phyloP scores from a whole-genome alignment of 2,113 vertebrate species.

The Podilymbus podiceps region DNA sequence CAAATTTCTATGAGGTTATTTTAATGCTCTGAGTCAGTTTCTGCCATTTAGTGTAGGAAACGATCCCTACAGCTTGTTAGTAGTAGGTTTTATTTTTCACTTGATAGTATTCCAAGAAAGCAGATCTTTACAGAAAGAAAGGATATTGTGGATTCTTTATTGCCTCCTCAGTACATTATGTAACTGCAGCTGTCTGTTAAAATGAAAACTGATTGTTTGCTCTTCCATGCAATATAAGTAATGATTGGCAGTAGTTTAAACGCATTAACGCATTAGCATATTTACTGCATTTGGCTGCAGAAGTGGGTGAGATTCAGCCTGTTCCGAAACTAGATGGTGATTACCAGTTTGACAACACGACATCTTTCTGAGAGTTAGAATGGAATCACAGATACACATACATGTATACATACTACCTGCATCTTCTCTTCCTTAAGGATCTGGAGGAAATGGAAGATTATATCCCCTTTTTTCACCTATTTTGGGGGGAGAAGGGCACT shows the following conservation, averaged over 20 bases:
- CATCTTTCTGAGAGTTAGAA: not conserved
- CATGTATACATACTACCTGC: not conserved
- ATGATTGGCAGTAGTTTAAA: not conserved
- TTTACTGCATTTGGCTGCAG: not conserved
- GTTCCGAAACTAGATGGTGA: not conserved
- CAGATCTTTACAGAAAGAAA: not conserved
- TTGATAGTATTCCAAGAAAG: slow-evolving; percentile 7
- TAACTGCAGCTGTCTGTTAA: slow-evolving; percentile 1
- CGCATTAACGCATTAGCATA: not conserved
- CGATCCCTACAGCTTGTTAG: not conserved
- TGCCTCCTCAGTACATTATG: not conserved
- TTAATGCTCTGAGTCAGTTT: not conserved
- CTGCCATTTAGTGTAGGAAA: not conserved
- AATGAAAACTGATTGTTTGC: not conserved
- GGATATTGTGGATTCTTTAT: not conserved
- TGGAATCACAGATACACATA: not conserved
- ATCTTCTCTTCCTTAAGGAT: not conserved
- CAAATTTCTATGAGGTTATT: not conserved
- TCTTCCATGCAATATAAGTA: not conserved
- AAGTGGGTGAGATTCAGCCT: not conserved
- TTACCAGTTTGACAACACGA: not conserved
- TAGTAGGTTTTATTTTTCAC: not conserved
- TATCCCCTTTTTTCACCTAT: not conserved
- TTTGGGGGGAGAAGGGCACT: not conserved
- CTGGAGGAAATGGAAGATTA: not conserved